These are phyloP conservation scores for Lemur catta DNA, from an alignment of 2,797 vertebrate species.

Conservation along the genomic window DNA sequence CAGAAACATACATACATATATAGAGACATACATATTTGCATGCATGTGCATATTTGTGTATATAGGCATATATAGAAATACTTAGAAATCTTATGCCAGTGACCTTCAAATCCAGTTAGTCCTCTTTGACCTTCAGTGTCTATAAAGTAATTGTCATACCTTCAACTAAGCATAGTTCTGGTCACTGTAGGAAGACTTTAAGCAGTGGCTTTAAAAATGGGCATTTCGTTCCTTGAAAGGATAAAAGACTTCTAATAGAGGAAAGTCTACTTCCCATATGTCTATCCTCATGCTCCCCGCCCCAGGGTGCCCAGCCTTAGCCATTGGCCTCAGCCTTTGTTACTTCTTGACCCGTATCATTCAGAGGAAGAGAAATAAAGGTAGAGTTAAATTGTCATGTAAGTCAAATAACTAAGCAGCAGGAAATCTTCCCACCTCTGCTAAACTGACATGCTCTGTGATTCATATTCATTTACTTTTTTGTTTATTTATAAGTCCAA, in stretches of 20 bases:
- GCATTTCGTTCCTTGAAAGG: not conserved
- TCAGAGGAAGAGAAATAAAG: not conserved
- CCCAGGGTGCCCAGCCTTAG: not conserved
- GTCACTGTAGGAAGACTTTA: not conserved
- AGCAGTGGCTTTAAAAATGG: not conserved
- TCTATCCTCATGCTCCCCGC: not conserved
- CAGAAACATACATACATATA: no score
- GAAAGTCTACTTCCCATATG: not conserved
- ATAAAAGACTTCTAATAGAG: not conserved
- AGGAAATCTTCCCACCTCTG: not conserved
- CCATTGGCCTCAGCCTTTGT: not conserved
- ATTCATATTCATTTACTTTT: not conserved
- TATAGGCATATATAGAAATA: no score
- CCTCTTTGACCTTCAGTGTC: not conserved
- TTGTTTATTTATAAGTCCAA: not conserved
- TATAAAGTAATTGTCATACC: not conserved
- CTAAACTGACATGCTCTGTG: not conserved
- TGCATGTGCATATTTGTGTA: not conserved
- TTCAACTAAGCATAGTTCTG: not conserved
- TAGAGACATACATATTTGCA: not conserved
- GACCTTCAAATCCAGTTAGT: not conserved
- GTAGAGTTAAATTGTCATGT: not conserved
- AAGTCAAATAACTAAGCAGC: not conserved
- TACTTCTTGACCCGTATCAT: not conserved
- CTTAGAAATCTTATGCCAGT: not conserved